phyloP scores from a whole-genome alignment of 2,113 vertebrate genomes.

The Lepidothrix coronata region DNA sequence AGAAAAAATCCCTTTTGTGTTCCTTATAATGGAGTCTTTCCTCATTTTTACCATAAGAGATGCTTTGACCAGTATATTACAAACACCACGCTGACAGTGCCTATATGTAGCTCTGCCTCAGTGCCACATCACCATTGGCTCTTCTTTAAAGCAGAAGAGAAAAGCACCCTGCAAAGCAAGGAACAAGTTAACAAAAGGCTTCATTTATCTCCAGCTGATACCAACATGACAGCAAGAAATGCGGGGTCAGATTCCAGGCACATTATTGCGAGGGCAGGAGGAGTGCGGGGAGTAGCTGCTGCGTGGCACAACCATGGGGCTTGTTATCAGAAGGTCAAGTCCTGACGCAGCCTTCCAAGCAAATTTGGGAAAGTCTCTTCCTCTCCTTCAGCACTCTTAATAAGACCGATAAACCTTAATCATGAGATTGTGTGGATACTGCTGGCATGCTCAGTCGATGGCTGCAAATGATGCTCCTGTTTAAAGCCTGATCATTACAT shows the following conservation, averaged over 20 bases:
- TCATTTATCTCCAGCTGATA: slow-evolving; percentile 54
- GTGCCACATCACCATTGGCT: background rate
- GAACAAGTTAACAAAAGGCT: slow-evolving; percentile 32
- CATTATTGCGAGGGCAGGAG: background rate
- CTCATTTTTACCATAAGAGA: background rate
- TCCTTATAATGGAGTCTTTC: background rate
- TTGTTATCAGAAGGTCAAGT: slow-evolving; percentile 15
- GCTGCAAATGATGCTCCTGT: background rate
- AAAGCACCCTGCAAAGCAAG: background rate
- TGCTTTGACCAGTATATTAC: background rate
- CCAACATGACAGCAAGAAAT: slow-evolving; percentile 19
- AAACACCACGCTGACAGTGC: background rate
- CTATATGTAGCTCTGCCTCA: background rate
- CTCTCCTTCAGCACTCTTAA: background rate
- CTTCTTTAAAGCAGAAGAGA: background rate
- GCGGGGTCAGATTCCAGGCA: slow-evolving; percentile 21
- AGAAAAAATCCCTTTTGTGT: slow-evolving; percentile 30
- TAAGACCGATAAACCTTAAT: background rate
- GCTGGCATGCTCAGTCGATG: background rate
- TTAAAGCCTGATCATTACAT: background rate
- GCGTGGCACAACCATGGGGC: background rate
- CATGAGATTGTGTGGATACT: background rate
- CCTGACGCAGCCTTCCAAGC: background rate
- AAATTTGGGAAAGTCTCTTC: background rate
- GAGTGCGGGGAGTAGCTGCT: background rate